Evolutionary conservation across 2,888 invertebrate species (phyloP).

Genomic region (Callinectes sapidus): DNA sequence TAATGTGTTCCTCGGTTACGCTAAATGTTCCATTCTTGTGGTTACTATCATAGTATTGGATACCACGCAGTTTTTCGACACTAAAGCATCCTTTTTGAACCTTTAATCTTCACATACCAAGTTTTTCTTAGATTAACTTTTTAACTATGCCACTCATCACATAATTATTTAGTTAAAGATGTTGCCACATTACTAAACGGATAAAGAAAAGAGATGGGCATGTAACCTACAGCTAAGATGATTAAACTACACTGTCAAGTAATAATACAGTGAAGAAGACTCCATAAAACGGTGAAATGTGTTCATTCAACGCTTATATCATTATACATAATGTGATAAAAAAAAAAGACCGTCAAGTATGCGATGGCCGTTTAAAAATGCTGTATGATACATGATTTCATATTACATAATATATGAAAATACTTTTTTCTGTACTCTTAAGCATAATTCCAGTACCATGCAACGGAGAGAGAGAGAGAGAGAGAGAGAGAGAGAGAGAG

Average conservation of each 20-base stretch:
- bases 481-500: constrained; percentile 37
- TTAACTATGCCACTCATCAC: neutral
- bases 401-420: neutral
- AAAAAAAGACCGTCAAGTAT: neutral
- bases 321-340: neutral
- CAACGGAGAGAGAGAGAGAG: constrained; percentile 15
- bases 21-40: neutral
- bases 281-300: neutral
- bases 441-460: neutral
- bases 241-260: neutral
- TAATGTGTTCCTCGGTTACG: constrained; percentile 7
- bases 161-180: neutral
- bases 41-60: neutral
- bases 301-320: neutral
- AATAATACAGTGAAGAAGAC: neutral
- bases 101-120: neutral
- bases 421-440: neutral
- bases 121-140: too few relatives aligned
- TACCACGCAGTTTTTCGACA: neutral
- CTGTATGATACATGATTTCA: neutral
- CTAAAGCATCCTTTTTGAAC: neutral
- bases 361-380: neutral
- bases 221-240: neutral
- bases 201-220: neutral
- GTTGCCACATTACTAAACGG: neutral